Evolutionary conservation across 2,113 vertebrate genomes (phyloP).

Genomic region (Labrus mixtus): DNA sequence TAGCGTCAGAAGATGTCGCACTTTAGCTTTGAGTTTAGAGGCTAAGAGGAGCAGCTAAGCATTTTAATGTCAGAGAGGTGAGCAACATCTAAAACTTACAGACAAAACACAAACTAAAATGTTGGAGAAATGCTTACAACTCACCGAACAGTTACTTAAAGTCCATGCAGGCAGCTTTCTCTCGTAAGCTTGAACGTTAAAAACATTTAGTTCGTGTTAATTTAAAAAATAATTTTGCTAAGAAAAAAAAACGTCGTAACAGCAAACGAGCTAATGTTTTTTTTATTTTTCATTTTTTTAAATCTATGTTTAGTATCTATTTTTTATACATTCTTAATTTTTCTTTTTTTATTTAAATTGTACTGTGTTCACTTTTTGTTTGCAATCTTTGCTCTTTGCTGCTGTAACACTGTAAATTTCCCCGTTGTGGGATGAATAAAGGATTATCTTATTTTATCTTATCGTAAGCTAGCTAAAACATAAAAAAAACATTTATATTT

Average conservation of each 20-base stretch:
- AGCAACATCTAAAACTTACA: neutral
- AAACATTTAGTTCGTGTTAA: no score
- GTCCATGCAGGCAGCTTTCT: neutral
- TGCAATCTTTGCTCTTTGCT: no score
- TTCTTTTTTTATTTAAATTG: no score
- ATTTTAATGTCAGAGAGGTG: neutral
- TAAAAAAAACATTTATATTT: neutral
- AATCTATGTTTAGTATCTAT: no score
- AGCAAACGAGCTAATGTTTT: neutral
- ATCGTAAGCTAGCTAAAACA: neutral
- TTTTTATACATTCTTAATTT: no score
- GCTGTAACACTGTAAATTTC: no score
- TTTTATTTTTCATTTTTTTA: no score
- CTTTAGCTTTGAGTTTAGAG: neutral
- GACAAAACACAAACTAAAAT: neutral
- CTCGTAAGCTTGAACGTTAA: neutral
- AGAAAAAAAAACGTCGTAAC: neutral
- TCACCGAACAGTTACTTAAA: neutral
- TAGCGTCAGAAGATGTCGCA: slow-evolving; percentile 50
- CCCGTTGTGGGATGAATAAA: no score
- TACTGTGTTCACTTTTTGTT: no score
- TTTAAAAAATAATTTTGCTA: neutral
- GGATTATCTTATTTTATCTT: no score
- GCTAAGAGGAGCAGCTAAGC: rapidly evolving
- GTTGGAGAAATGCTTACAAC: no score